Conservation (phyloP, 2,888 invertebrate species). For the Scaptomyza cyrtandrae region DNA sequence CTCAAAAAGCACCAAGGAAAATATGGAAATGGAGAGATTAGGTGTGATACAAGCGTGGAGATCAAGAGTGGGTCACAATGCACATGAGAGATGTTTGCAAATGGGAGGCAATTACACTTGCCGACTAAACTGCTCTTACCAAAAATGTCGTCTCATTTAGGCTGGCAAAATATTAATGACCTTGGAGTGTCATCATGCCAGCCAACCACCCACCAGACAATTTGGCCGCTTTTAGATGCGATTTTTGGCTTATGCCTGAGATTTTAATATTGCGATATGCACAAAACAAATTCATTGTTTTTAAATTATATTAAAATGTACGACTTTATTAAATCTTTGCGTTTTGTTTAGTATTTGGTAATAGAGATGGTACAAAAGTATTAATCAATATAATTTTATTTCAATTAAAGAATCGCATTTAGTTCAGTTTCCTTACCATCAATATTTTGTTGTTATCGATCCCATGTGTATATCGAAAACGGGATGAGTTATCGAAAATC, state of each 20-base stretch:
- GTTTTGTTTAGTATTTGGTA: too few relatives aligned
- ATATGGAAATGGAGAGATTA: constrained; percentile 27
- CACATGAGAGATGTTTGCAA: constrained; percentile 22
- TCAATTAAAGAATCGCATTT: too few relatives aligned
- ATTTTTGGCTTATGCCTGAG: neutral
- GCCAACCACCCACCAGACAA: neutral
- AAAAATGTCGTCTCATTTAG: constrained; percentile 68
- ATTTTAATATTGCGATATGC: too few relatives aligned
- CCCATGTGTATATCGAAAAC: too few relatives aligned
- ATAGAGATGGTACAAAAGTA: too few relatives aligned
- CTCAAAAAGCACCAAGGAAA: constrained; percentile 25
- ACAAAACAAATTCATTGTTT: too few relatives aligned
- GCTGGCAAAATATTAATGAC: constrained; percentile 80
- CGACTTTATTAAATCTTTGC: too few relatives aligned
- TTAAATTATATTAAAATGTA: too few relatives aligned
- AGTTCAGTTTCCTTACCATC: too few relatives aligned
- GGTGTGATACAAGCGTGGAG: neutral
- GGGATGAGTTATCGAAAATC: too few relatives aligned
- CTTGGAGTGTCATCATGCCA: constrained; percentile 59
- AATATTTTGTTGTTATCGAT: too few relatives aligned
- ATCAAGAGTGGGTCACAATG: constrained; percentile 12
- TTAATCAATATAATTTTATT: too few relatives aligned
- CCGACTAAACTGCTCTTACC: constrained; percentile 37
- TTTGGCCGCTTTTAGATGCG: neutral
- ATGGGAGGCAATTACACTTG: constrained; percentile 71